Evolutionary conservation across 2,113 vertebrate species (phyloP).

Genomic region (Eurypyga helias): DNA sequence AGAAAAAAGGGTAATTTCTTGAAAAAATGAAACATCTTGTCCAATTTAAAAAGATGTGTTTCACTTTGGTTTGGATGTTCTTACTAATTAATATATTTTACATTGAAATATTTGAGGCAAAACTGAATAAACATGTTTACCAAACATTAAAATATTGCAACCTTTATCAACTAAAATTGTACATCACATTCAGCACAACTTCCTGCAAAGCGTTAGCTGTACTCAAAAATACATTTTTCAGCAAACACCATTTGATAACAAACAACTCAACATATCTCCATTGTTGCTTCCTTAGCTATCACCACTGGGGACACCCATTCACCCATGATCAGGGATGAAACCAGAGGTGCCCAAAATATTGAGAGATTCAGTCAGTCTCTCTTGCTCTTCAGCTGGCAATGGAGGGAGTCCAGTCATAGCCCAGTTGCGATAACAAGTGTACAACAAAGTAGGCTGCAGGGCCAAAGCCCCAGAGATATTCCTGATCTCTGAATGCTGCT

Average conservation of each 20-base stretch:
- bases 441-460: neutral
- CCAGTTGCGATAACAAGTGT: neutral
- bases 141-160: neutral
- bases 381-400: neutral
- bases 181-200: neutral
- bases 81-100: neutral
- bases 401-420: neutral
- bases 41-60: neutral
- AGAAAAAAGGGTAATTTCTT: neutral
- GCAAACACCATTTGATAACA: neutral
- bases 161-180: neutral
- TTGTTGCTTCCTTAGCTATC: neutral
- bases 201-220: neutral
- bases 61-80: neutral
- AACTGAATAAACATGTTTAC: neutral
- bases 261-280: neutral
- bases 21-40: neutral
- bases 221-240: neutral
- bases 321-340: neutral
- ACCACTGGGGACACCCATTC: neutral
- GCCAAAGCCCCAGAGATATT: slow-evolving; percentile 13
- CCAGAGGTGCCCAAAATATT: neutral
- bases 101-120: neutral
- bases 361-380: neutral
- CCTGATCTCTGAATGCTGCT: neutral